Evolutionary conservation across 1,140 invertebrate genomes (phyloP).

Genomic region (Gerris buenoi): DNA sequence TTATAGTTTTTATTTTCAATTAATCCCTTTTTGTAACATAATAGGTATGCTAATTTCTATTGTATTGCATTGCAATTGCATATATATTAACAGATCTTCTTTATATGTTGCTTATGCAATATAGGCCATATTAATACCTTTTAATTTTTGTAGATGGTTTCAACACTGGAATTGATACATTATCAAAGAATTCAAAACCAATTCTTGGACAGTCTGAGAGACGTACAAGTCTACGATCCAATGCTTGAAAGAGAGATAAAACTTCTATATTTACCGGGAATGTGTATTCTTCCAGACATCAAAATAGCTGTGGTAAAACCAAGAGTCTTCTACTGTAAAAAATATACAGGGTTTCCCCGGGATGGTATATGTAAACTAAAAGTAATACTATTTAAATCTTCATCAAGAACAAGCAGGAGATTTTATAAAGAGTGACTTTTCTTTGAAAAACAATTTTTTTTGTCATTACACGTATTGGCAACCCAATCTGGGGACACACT

Average conservation of each 20-base stretch:
- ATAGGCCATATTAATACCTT: background rate
- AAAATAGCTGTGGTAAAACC: slow-evolving; percentile 31
- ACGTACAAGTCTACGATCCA: slow-evolving; percentile 38
- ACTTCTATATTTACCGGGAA: slow-evolving; percentile 46
- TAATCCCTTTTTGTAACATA: too few relatives aligned
- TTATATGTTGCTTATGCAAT: background rate
- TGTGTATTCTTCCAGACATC: slow-evolving; percentile 48
- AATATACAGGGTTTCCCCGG: background rate
- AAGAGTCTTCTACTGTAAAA: slow-evolving; percentile 3
- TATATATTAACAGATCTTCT: background rate
- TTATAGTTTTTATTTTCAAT: too few relatives aligned
- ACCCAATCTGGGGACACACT: too few relatives aligned
- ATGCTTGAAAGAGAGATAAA: slow-evolving; percentile 45
- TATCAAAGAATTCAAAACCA: slow-evolving; percentile 34
- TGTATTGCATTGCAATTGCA: background rate
- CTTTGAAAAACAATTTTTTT: too few relatives aligned
- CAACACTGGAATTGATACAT: background rate
- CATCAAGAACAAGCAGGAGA: too few relatives aligned
- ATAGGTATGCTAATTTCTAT: background rate
- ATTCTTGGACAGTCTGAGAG: slow-evolving; percentile 43
- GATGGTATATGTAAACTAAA: background rate
- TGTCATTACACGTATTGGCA: too few relatives aligned
- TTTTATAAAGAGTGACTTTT: too few relatives aligned
- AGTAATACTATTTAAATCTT: background rate
- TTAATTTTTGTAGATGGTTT: background rate